Evolutionary conservation across 2,113 vertebrate genomes (phyloP).

Genomic region (Enhydra lutris): DNA sequence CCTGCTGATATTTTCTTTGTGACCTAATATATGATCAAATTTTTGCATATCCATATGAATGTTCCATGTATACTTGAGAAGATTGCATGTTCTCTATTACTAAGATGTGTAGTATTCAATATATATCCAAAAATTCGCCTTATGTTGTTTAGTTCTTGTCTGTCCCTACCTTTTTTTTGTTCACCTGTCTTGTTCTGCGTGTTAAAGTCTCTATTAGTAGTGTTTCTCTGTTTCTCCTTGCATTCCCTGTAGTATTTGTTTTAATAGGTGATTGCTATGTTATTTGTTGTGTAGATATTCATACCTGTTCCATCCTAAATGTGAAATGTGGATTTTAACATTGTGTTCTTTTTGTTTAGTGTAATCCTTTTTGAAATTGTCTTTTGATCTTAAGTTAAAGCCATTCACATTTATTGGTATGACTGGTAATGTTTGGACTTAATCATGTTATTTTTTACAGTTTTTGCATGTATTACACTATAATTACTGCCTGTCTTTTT

Average conservation of each 20-base stretch:
- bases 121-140: neutral
- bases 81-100: neutral
- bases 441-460: neutral
- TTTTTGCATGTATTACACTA: neutral
- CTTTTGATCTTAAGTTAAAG: slow-evolving; percentile 24
- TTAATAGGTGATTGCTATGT: neutral
- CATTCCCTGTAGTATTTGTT: neutral
- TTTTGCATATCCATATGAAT: neutral
- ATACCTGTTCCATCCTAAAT: neutral
- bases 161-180: neutral
- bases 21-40: neutral
- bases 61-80: neutral
- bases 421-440: neutral
- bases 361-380: slow-evolving; percentile 25
- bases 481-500: neutral
- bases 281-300: neutral
- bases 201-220: neutral
- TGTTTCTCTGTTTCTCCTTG: neutral
- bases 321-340: slow-evolving; percentile 7
- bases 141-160: neutral
- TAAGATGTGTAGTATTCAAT: neutral
- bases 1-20: neutral
- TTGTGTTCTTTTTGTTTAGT: neutral
- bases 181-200: neutral
- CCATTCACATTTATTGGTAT: neutral